phyloP scores from a whole-genome alignment of 2,113 vertebrate genomes.

The Oenanthe melanoleuca region DNA sequence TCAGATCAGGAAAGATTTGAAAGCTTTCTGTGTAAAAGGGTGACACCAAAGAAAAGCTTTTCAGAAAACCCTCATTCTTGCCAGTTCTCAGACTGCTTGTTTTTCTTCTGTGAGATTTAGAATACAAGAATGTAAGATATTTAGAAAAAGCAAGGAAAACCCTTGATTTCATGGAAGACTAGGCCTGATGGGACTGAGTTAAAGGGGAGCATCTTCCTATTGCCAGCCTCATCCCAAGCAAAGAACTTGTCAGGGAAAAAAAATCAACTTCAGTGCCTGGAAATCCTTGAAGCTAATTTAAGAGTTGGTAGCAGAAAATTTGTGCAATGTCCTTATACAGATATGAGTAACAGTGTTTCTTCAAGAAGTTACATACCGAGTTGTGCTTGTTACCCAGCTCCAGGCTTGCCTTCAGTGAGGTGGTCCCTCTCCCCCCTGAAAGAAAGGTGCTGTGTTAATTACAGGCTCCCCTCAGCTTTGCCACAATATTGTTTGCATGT shows the following conservation, averaged over 20 bases:
- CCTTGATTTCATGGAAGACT: not conserved
- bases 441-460: not conserved
- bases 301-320: not conserved
- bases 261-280: not conserved
- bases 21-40: not conserved
- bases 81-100: not conserved
- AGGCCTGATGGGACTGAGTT: not conserved
- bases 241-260: not conserved
- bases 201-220: not conserved
- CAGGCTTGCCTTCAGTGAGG: rapidly evolving
- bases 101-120: not conserved
- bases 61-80: not conserved
- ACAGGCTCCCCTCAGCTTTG: not conserved
- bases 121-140: not conserved
- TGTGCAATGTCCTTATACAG: not conserved
- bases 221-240: not conserved
- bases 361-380: rapidly evolving
- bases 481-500: not conserved
- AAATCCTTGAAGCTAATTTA: not conserved
- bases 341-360: not conserved
- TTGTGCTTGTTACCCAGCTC: not conserved
- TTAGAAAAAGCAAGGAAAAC: not conserved
- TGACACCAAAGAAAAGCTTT: not conserved
- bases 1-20: not conserved
- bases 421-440: not conserved